A percentile compares a stretch with the other conserved stretches of the same genome.
Evolutionary conservation across 2,797 vertebrate species (phyloP).

Genomic region (Tapera naevia): DNA sequence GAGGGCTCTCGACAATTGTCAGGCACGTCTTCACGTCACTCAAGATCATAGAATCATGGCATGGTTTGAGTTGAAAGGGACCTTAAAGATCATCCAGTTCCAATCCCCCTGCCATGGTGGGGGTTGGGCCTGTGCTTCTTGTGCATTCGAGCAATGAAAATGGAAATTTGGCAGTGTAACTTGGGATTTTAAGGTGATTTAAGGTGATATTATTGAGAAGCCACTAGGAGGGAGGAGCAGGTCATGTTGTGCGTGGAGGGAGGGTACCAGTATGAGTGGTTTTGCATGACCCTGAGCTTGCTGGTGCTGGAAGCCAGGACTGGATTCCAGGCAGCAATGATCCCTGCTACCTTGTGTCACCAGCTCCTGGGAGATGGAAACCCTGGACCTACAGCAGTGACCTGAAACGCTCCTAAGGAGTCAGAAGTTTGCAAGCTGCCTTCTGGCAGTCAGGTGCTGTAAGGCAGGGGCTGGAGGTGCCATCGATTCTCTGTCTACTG

Average conservation of each 20-base stretch:
- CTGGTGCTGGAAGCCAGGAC: neutral
- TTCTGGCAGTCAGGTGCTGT: neutral
- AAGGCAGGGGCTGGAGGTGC: neutral
- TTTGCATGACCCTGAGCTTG: no score
- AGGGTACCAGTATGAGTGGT: neutral
- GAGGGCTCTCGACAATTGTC: neutral
- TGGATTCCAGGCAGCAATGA: no score
- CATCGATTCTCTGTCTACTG: accelerated
- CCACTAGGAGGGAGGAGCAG: accelerated
- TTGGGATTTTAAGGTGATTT: neutral
- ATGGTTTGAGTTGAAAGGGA: no score
- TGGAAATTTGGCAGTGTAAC: accelerated
- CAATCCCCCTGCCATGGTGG: no score
- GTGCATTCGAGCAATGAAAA: accelerated
- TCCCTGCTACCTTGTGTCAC: neutral
- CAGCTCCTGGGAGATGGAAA: neutral
- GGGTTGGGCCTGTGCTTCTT: no score
- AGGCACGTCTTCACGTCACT: accelerated
- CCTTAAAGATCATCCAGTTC: no score
- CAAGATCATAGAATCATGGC: no score
- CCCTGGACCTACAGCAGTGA: no score
- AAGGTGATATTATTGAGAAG: neutral
- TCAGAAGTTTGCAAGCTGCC: neutral
- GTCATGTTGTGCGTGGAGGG: accelerated
- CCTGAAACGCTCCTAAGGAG: neutral